Base-by-base conservation (phyloP, 2,797 vertebrate species). In the Dicrostonyx torquatus region DNA sequence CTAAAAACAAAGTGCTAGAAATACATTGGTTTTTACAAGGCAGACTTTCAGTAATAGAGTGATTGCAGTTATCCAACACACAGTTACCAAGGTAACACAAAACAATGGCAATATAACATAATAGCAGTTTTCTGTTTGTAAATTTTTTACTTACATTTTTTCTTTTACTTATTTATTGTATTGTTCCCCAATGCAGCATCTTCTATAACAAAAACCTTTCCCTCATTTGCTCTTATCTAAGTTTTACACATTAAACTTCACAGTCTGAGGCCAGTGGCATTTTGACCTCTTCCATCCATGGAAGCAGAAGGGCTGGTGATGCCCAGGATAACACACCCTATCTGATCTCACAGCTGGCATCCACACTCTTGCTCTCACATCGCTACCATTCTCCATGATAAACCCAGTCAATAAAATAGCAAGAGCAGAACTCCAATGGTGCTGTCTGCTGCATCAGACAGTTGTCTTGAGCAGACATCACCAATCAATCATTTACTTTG, bases 1-100 rank as follows among this genome's bases (percentile, higher is more conserved):
- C 37, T 77, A 83, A 66, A 94, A 89, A 95, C 29, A 43, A 84
- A 93, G 79, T 88, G 53, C 64, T 84, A 87, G 75, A 82, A 55
- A 87, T n/a, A 50, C 9, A 29, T 0, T 78, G 40, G 55, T 93
- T 83, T 58, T 58, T 83, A 90, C 34, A 84, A 93, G 78, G 60
- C 22, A 91, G 76, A 55, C 50, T 86, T 94, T 92, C 22, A 89
- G 82, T 53, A 91, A 79, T 5, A 83, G 8, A 70, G 79, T 48
- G 15, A 26, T 66, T 72, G 88, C 26, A 45, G 26, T 62, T 79
- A 83, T 1, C 75, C 2, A 45, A 66, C 76, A 78, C 43, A 26
- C 55, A 83, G 48, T 34, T 82, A 83, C 12, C 15, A 70, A 79
- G 43, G 90, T 60, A 89, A 66, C 11, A 79, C 50, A 88, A 80